Base-by-base conservation (phyloP, 2,113 vertebrate species). In the Corythornis vintsioides region DNA sequence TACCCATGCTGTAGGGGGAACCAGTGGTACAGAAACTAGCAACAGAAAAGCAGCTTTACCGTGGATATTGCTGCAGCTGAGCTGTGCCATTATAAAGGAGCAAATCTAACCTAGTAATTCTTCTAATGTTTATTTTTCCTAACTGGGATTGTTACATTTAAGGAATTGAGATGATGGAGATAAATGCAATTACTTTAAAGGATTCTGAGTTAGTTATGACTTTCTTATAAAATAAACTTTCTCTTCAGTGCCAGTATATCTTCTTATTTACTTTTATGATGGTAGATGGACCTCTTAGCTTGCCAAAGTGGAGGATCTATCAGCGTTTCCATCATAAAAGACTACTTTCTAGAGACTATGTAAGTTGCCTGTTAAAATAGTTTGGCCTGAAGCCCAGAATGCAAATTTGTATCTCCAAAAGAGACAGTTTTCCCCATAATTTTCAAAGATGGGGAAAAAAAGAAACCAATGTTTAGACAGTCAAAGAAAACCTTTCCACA, bases 361-460 rank as follows among this genome's bases (percentile, higher is more conserved):
- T 95, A 96, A 96, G 88, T 97, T 95, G 82, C 77, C 90, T 96
- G 92, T 96, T 97, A 94, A 96, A 97, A 97, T 78, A 95, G 81
- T 65, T 93, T 97, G 97, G 97, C 97, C 71, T 40, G 63, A 90
- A 96, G 96, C 97, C 97, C 9, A 7, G 96, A 97, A 97, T 97
- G 96, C 96, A 97, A 97, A 97, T 97, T 96, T 91, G 86, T 89
- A 86, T 93, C 93, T 96, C 94, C 89, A 93, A 91, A 96, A 95
- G 86, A 96, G 71, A 92, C 84, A 95, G 77, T 94, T 97, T 88
- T 82, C 72, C 86, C 91, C 73, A 73, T 66, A 94, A 87, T 69
- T 94, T 95, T 61, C 52, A 72, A 84, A 67, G 35, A 85, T 18
- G 8, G 67, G 29, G 29, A 14, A 67, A 65, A 61, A 87, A 79